phyloP scores from a whole-genome alignment of 2,113 vertebrate species.

The Himantopus leucocephalus region DNA sequence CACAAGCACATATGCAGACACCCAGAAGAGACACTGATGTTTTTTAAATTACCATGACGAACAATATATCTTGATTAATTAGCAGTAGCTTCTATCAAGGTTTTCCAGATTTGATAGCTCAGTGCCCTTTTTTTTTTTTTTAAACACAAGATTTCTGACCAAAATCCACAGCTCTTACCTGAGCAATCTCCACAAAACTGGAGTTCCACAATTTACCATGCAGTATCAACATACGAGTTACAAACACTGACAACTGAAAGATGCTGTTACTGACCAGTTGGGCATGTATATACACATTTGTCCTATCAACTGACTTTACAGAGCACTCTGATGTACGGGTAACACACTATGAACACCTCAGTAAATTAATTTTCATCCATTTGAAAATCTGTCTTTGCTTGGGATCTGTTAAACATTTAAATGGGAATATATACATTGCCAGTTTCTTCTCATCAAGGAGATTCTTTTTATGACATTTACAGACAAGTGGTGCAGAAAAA shows the following conservation, averaged over 20 bases:
- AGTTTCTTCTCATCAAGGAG: background rate
- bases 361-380: background rate
- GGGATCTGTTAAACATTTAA: background rate
- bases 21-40: background rate
- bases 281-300: background rate
- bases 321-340: background rate
- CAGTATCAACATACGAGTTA: background rate
- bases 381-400: background rate
- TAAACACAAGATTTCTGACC: background rate
- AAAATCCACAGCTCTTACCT: background rate
- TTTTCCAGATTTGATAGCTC: background rate
- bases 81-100: background rate
- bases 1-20: background rate
- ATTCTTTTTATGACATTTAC: background rate
- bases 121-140: background rate
- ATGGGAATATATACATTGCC: background rate
- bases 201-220: background rate
- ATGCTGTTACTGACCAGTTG: background rate
- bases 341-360: background rate
- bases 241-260: rapidly evolving
- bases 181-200: background rate
- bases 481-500: background rate
- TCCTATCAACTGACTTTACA: background rate
- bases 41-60: background rate
- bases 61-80: background rate